phyloP scores from a whole-genome alignment of 1,140 invertebrate genomes.

The Archivesica marissinica region DNA sequence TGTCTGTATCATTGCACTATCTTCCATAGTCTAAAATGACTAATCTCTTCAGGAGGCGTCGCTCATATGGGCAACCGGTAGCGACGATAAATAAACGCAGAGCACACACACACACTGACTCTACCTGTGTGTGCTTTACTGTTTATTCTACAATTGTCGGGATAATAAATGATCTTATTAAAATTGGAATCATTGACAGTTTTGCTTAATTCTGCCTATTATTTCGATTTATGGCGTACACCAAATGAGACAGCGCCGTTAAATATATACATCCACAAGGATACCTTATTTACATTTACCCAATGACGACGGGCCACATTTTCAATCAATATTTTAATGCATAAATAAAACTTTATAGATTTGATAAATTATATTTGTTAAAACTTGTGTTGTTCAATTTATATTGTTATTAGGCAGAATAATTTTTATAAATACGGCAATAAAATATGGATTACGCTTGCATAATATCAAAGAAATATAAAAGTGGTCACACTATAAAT shows the following conservation, averaged over 20 bases:
- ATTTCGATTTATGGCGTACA: constrained; percentile 41
- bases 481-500: constrained; percentile 36
- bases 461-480: constrained; percentile 54
- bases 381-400: constrained; percentile 50
- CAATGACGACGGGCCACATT: constrained; percentile 13
- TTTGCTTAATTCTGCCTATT: constrained; percentile 18
- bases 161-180: constrained; percentile 18
- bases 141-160: not conserved
- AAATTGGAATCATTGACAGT: not conserved
- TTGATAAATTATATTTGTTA: constrained; percentile 62
- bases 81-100: no score
- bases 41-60: no score
- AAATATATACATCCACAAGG: constrained; percentile 53
- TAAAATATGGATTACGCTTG: constrained; percentile 57
- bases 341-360: constrained; percentile 40
- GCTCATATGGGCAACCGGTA: no score
- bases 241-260: not conserved
- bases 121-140: no score
- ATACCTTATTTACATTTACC: constrained; percentile 59
- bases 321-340: constrained; percentile 56
- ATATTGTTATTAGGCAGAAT: constrained; percentile 42
- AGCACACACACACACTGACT: no score
- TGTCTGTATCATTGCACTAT: no score
- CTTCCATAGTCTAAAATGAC: no score
- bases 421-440: constrained; percentile 49